Evolutionary conservation across 2,113 vertebrate genomes (phyloP).

Genomic region (Parus major): DNA sequence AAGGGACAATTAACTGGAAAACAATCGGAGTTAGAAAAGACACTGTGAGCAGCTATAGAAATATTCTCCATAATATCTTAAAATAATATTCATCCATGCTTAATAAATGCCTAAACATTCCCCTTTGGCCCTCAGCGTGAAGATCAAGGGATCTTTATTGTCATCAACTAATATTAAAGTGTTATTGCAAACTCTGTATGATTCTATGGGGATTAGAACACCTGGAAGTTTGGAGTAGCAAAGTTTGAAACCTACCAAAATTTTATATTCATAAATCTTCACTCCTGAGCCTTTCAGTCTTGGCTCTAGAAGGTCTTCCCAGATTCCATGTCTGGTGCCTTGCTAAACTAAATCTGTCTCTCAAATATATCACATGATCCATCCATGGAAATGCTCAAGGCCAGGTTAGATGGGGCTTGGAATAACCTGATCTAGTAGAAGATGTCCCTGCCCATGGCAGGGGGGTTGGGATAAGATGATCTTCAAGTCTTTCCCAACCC

Average conservation of each 20-base stretch:
- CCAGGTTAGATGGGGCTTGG: background rate
- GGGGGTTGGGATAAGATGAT: rapidly evolving
- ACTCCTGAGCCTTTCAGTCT: background rate
- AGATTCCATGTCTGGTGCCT: background rate
- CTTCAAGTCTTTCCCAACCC: background rate
- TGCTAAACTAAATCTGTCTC: background rate
- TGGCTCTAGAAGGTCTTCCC: background rate
- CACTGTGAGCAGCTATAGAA: background rate
- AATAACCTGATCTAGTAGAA: background rate
- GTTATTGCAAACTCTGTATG: background rate
- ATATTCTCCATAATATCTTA: background rate
- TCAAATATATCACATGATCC: background rate
- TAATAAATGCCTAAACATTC: background rate
- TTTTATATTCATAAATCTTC: background rate
- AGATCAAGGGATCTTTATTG: background rate
- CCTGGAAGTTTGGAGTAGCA: background rate
- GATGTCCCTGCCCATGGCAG: background rate
- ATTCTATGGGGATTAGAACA: background rate
- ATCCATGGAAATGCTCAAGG: background rate
- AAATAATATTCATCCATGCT: background rate
- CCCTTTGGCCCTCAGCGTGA: background rate
- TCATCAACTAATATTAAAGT: background rate
- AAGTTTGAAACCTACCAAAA: background rate
- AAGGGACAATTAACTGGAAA: conserved; percentile 29
- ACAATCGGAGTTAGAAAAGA: background rate